A percentile compares a stretch with the other conserved stretches of the same genome.
These are phyloP conservation scores for Heliconius eleuchia DNA, from an alignment of 1,140 invertebrate genomes.

Conservation along the genomic window DNA sequence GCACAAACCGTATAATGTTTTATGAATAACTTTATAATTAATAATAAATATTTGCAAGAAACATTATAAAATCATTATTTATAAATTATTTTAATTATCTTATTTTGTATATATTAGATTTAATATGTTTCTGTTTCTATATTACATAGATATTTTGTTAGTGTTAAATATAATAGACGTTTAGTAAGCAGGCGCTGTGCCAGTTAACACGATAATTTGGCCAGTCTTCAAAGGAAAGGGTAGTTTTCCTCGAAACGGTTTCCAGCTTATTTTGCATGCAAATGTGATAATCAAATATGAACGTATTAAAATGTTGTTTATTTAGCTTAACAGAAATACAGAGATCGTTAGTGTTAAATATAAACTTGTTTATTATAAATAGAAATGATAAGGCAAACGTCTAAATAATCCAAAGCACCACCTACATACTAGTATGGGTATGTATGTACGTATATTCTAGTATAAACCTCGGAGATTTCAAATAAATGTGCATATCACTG, in stretches of 20 bases:
- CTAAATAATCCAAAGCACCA: slow-evolving; percentile 23
- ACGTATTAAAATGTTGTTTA: slow-evolving; percentile 7
- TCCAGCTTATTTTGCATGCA: slow-evolving; percentile 34
- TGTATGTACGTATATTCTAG: not conserved
- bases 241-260: slow-evolving; percentile 39
- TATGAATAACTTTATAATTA: not conserved
- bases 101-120: not conserved
- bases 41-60: not conserved
- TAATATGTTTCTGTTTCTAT: not conserved
- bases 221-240: slow-evolving; percentile 50
- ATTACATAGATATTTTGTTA: not conserved
- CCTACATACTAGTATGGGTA: not conserved
- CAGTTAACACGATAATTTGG: slow-evolving; percentile 60
- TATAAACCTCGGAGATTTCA: slow-evolving; percentile 43
- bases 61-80: too few species aligned
- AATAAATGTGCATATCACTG: slow-evolving; percentile 80
- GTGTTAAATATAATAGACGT: not conserved
- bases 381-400: slow-evolving; percentile 11
- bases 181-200: slow-evolving; percentile 50
- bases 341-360: not conserved
- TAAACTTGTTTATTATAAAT: not conserved
- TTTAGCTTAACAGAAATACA: not conserved
- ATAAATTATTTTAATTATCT: not conserved
- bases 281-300: slow-evolving; percentile 24
- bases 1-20: not conserved